Conservation (phyloP, 2,113 vertebrate species). For the Malurus alboscapulatus region DNA sequence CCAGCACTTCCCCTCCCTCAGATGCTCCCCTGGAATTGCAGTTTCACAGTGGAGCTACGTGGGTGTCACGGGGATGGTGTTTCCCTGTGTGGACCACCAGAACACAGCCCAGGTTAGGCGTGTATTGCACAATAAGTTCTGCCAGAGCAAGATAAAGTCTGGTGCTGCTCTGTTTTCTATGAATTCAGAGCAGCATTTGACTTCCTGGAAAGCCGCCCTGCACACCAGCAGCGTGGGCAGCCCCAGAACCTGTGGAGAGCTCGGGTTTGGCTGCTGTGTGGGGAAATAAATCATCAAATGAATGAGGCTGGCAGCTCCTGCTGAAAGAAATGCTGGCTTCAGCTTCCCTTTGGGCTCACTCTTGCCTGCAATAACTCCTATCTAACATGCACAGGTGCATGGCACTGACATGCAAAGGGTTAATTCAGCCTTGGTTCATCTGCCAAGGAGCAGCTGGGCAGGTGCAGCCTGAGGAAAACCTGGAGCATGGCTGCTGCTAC, state of each 20-base stretch:
- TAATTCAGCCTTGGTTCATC: accelerated
- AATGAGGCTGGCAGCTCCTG: neutral
- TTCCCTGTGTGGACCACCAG: neutral
- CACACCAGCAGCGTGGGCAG: neutral
- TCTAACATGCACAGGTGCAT: accelerated
- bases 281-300: neutral
- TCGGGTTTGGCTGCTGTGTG: neutral
- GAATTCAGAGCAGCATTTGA: neutral
- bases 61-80: neutral
- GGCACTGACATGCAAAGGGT: neutral
- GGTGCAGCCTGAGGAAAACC: neutral
- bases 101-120: neutral
- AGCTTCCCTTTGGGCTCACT: neutral
- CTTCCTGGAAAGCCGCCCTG: constrained; percentile 17
- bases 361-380: neutral
- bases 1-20: neutral
- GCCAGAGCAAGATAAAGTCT: neutral
- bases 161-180: neutral
- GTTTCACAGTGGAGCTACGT: accelerated
- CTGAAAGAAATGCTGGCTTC: neutral
- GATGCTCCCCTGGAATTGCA: neutral
- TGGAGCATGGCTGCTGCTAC: neutral
- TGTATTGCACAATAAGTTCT: neutral
- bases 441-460: neutral
- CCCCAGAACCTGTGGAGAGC: neutral